These are phyloP conservation scores for Osmerus eperlanus DNA, from an alignment of 2,113 vertebrate species.

Conservation along the genomic window DNA sequence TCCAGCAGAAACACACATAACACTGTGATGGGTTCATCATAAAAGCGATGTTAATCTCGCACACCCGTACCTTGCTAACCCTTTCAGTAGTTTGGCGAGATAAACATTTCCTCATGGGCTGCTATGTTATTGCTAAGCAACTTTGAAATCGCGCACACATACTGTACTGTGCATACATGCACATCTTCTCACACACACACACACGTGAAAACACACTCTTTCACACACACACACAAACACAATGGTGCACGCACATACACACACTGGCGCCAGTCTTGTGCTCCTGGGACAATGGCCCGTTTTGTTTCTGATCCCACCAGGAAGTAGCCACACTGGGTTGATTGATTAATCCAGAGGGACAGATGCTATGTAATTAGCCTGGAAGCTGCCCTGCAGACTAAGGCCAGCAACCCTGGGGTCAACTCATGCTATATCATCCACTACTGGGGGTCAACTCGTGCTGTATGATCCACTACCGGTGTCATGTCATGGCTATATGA, in stretches of 20 bases:
- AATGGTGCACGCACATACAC: constrained; percentile 37
- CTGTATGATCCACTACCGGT: too few species aligned
- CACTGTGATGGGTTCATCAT: neutral
- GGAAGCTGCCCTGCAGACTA: too few species aligned
- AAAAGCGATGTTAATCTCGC: neutral
- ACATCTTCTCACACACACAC: too few species aligned
- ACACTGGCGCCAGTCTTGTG: constrained; percentile 26
- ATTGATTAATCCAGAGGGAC: constrained; percentile 18
- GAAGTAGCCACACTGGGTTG: constrained; percentile 16
- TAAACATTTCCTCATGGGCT: constrained; percentile 47
- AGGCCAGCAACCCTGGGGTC: too few species aligned
- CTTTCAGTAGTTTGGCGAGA: constrained; percentile 35
- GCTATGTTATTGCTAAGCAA: constrained; percentile 39
- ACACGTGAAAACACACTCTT: too few species aligned
- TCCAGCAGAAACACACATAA: neutral
- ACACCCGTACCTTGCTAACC: neutral
- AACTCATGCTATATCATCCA: too few species aligned
- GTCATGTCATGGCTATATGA: too few species aligned
- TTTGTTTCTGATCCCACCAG: constrained; percentile 36
- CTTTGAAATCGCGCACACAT: too few species aligned
- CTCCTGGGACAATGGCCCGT: constrained; percentile 48
- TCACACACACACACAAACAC: too few species aligned
- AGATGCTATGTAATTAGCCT: neutral
- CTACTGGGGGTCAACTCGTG: too few species aligned
- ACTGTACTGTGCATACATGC: too few species aligned